These are phyloP conservation scores for Cephalopterus ornatus DNA, from an alignment of 2,113 vertebrate species.

Conservation along the genomic window DNA sequence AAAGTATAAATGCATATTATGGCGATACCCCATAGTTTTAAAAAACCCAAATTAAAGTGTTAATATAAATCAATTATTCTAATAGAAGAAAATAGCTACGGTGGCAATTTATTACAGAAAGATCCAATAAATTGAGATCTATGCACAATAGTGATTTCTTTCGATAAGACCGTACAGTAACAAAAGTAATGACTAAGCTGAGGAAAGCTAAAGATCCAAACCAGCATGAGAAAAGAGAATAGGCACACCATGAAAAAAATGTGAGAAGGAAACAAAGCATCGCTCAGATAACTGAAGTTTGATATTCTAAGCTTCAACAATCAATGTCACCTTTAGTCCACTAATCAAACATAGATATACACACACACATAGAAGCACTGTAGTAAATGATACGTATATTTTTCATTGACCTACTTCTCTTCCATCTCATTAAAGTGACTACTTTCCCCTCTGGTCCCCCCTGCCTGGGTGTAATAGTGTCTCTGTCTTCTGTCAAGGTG, in stretches of 20 bases:
- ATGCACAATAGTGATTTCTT: background rate
- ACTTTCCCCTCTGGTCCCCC: background rate
- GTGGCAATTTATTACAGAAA: background rate
- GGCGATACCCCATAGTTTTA: background rate
- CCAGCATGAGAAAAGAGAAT: background rate
- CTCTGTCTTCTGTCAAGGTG: conserved; percentile 57
- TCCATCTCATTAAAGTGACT: conserved; percentile 21
- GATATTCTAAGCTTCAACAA: background rate
- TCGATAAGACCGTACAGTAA: background rate
- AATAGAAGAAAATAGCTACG: background rate
- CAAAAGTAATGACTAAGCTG: background rate
- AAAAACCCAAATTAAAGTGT: background rate
- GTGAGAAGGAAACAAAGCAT: background rate
- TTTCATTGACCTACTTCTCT: conserved; percentile 28
- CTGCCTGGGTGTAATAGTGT: conserved; percentile 18
- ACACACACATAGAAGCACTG: background rate
- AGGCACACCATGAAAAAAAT: background rate
- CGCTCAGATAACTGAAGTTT: background rate
- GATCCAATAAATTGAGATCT: background rate
- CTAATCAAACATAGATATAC: background rate
- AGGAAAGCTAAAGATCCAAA: background rate
- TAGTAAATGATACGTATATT: conserved; percentile 8
- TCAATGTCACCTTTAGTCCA: background rate
- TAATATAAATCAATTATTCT: background rate
- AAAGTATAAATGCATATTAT: background rate